phyloP scores from a whole-genome alignment of 2,797 vertebrate genomes.

The Dermochelys coriacea region DNA sequence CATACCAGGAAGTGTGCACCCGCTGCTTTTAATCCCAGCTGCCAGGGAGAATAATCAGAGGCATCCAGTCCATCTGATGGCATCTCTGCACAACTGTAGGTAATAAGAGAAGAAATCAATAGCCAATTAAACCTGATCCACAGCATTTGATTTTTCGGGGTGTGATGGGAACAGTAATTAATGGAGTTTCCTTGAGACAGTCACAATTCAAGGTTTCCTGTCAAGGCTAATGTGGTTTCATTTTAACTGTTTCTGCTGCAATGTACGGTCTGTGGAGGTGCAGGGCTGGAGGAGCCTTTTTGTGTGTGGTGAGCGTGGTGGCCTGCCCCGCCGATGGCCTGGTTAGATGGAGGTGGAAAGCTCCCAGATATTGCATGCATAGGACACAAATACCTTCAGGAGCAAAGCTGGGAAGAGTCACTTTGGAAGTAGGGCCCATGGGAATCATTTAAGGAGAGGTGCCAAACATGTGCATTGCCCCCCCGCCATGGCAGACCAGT shows the following conservation, averaged over 20 bases:
- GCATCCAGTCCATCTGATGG: conserved; percentile 52
- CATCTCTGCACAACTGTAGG: conserved; percentile 61
- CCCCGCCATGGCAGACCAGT: background rate
- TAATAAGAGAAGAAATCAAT: conserved; percentile 75
- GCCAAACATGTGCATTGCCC: background rate
- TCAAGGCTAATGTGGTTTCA: conserved; percentile 47
- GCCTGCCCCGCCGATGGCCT: background rate
- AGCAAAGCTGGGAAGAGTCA: background rate
- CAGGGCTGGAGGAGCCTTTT: background rate
- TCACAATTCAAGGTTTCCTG: conserved; percentile 64
- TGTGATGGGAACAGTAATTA: conserved; percentile 71
- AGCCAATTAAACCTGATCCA: conserved; percentile 77
- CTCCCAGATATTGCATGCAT: background rate
- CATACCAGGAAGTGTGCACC: conserved; percentile 63
- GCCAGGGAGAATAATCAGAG: conserved; percentile 70
- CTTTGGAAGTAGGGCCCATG: rapidly evolving
- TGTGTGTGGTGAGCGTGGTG: background rate
- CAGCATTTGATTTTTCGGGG: conserved; percentile 73
- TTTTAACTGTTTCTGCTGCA: conserved; percentile 41
- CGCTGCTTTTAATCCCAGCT: conserved; percentile 69
- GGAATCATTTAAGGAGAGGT: background rate
- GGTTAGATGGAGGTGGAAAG: background rate
- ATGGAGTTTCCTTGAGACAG: conserved; percentile 58
- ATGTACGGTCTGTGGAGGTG: conserved; percentile 27
- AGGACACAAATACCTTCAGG: background rate